Evolutionary conservation across 2,113 vertebrate genomes (phyloP).

Genomic region (Sebastes fasciatus): DNA sequence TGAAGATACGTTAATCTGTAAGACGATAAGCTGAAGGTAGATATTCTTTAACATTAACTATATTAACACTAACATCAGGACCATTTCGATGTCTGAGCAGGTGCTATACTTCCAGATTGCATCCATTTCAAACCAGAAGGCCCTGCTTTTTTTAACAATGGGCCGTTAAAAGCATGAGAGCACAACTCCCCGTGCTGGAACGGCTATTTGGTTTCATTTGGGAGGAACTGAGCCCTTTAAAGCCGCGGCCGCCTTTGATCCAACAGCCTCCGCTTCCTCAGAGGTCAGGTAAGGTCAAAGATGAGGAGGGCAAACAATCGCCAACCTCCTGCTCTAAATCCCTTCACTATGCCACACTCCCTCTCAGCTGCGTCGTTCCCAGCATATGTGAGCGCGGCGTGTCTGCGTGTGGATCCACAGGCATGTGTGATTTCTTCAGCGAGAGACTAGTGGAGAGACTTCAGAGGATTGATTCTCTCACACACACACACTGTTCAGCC

Average conservation of each 20-base stretch:
- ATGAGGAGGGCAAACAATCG: constrained; percentile 76
- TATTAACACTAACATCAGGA: background rate
- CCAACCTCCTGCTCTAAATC: constrained; percentile 57
- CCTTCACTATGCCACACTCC: constrained; percentile 50
- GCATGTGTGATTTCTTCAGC: constrained; percentile 46
- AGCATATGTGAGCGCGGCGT: constrained; percentile 52
- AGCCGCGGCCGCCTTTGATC: constrained; percentile 42
- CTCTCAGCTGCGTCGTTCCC: constrained; percentile 68
- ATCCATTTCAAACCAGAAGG: constrained; percentile 32
- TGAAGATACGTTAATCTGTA: background rate
- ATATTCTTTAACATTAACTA: background rate
- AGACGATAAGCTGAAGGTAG: background rate
- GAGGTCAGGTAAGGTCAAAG: constrained; percentile 75
- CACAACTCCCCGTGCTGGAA: constrained; percentile 11
- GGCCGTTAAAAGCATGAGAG: constrained; percentile 30
- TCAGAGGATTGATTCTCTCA: constrained; percentile 35
- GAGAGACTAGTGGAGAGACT: constrained; percentile 33
- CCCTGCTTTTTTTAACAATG: constrained; percentile 43
- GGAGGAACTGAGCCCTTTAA: constrained; percentile 55
- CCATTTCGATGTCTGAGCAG: background rate
- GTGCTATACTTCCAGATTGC: background rate
- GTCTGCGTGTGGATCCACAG: constrained; percentile 31
- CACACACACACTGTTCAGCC: constrained; percentile 18
- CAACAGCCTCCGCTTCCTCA: constrained; percentile 31
- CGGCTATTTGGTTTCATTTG: constrained; percentile 42